phyloP scores from a whole-genome alignment of 2,888 invertebrate species.

The Didymodactylos carnosus region DNA sequence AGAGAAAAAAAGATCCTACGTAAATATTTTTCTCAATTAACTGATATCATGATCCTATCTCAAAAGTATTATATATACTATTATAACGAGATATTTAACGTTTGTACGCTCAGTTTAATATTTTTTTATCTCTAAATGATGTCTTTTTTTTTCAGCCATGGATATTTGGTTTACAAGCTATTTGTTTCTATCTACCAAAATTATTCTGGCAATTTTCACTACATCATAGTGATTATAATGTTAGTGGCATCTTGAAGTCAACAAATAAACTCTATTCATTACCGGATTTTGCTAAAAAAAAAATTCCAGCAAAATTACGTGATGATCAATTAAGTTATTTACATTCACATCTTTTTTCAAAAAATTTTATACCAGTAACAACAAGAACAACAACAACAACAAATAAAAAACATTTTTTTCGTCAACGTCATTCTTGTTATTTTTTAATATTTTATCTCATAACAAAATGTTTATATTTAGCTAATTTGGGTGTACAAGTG shows the following conservation, averaged over 20 bases:
- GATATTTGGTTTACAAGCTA: background rate
- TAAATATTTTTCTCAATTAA: no score
- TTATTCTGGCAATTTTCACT: constrained; percentile 4
- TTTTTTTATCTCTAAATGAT: no score
- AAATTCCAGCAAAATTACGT: background rate
- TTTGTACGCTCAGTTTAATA: no score
- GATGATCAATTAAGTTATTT: background rate
- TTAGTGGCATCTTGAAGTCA: background rate
- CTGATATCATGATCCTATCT: no score
- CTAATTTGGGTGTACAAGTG: background rate
- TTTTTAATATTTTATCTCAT: background rate
- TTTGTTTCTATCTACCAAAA: constrained; percentile 3
- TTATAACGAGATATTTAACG: no score
- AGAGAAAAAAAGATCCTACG: no score
- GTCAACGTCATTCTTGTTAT: background rate
- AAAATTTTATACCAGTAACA: no score
- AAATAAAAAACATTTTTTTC: no score
- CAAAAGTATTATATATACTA: no score
- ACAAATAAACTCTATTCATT: background rate
- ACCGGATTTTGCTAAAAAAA: background rate
- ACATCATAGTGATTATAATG: constrained; percentile 1
- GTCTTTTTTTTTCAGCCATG: background rate
- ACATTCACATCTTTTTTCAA: background rate
- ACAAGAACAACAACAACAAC: no score
- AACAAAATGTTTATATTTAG: background rate